Evolutionary conservation across 2,888 invertebrate genomes (phyloP).

Genomic region (Trachelus iudaicus): DNA sequence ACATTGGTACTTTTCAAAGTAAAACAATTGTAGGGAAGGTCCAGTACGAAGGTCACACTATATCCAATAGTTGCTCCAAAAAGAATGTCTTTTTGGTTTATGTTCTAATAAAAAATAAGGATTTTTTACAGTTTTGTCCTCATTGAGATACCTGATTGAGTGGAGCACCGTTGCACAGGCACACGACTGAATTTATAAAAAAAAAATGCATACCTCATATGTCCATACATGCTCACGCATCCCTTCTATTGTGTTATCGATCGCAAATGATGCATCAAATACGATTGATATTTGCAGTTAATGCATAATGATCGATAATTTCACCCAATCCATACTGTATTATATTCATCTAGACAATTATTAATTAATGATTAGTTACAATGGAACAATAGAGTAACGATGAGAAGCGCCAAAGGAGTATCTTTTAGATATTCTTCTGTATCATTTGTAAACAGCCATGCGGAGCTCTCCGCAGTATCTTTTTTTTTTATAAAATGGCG

Average conservation of each 20-base stretch:
- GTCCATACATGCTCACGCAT: slow-evolving; percentile 19
- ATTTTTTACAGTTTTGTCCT: slow-evolving; percentile 7
- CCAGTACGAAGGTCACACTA: background rate
- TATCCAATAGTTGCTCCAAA: background rate
- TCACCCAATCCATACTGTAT: slow-evolving; percentile 34
- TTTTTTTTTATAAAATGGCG: background rate
- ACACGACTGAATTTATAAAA: slow-evolving; percentile 40
- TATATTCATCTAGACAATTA: slow-evolving; percentile 46
- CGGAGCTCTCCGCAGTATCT: background rate
- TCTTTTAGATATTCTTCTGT: background rate
- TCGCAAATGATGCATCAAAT: slow-evolving; percentile 27
- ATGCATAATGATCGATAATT: slow-evolving; percentile 35
- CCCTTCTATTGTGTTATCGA: slow-evolving; percentile 30
- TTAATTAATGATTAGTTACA: slow-evolving; percentile 37
- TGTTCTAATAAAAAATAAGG: slow-evolving; percentile 10
- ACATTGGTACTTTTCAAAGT: background rate
- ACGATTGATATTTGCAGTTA: slow-evolving; percentile 30
- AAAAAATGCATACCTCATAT: slow-evolving; percentile 26
- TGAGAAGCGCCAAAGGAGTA: background rate
- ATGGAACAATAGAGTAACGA: background rate
- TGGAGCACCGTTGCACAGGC: slow-evolving; percentile 28
- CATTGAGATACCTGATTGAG: slow-evolving; percentile 2
- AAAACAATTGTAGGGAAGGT: background rate
- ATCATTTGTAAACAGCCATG: background rate
- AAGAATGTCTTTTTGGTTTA: background rate